Evolutionary conservation across 1,140 invertebrate species (phyloP).

Genomic region (Ooceraea biroi): DNA sequence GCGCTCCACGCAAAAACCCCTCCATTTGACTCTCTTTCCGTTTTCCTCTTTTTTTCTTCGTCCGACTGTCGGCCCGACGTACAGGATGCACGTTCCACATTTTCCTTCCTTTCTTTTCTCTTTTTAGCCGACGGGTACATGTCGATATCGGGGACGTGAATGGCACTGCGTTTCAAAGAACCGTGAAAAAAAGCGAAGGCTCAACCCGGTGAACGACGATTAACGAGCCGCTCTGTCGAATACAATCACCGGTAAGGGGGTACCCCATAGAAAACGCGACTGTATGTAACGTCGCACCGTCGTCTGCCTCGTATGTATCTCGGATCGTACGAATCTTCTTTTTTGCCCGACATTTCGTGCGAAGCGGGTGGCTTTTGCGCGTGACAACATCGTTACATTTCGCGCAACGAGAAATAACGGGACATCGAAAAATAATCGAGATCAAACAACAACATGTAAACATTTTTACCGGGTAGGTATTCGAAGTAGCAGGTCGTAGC

Average conservation of each 20-base stretch:
- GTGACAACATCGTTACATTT: slow-evolving; percentile 5
- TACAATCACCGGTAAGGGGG: slow-evolving; percentile 52
- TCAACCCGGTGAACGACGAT: slow-evolving; percentile 43
- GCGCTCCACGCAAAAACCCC: slow-evolving; percentile 41
- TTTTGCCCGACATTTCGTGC: background rate
- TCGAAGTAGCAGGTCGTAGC: background rate
- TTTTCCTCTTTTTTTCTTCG: slow-evolving; percentile 43
- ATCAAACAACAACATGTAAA: background rate
- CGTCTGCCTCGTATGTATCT: slow-evolving; percentile 32
- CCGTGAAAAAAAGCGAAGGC: slow-evolving; percentile 45
- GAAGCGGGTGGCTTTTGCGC: background rate
- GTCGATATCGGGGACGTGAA: slow-evolving; percentile 63
- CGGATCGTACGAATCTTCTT: slow-evolving; percentile 41
- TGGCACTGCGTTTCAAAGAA: slow-evolving; percentile 62
- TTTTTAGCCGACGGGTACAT: slow-evolving; percentile 31
- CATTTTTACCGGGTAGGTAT: background rate
- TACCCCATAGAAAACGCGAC: slow-evolving; percentile 53
- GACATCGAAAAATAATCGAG: background rate
- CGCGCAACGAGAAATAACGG: slow-evolving; percentile 6
- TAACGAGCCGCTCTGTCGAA: slow-evolving; percentile 62
- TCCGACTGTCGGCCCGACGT: slow-evolving; percentile 39
- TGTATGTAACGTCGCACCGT: slow-evolving; percentile 38
- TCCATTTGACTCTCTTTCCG: slow-evolving; percentile 41
- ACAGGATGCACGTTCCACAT: slow-evolving; percentile 54
- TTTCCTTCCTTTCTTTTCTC: slow-evolving; percentile 37